Percentiles rank a stretch among this genome's conserved stretches.
These are phyloP conservation scores for Hydriomena furcata DNA, from an alignment of 2,888 invertebrate species.

Conservation along the genomic window DNA sequence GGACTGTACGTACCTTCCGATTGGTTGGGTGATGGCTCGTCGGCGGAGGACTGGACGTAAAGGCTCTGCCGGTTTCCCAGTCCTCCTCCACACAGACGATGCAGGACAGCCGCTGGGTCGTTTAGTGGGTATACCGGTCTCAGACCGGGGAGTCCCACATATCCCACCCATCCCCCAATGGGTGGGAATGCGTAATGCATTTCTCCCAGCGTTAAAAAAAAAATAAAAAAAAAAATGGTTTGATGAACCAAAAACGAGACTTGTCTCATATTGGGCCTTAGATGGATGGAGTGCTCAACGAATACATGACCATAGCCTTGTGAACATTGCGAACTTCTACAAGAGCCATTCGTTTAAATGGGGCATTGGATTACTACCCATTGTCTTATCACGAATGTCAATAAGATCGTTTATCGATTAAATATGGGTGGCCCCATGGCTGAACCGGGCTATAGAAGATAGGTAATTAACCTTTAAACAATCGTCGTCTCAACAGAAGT, in stretches of 20 bases:
- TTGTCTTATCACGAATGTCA: constrained; percentile 53
- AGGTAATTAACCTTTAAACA: constrained; percentile 25
- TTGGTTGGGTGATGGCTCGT: no score
- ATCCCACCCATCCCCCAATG: no score
- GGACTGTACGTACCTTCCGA: no score
- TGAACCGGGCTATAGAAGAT: constrained; percentile 16
- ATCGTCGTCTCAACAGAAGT: constrained; percentile 5
- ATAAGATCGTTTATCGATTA: constrained; percentile 46
- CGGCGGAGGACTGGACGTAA: no score
- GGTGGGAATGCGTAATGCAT: no score
- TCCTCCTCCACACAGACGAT: no score
- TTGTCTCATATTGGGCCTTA: background rate
- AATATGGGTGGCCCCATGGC: constrained; percentile 39
- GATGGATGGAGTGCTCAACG: background rate
- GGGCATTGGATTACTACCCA: constrained; percentile 45
- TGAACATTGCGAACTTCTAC: constrained; percentile 38
- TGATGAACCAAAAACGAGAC: background rate
- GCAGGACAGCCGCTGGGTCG: no score
- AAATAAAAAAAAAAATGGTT: no score
- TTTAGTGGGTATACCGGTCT: no score
- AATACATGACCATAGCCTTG: constrained; percentile 12
- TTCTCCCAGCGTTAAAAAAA: no score
- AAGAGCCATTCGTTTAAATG: constrained; percentile 45
- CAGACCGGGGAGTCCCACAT: no score
- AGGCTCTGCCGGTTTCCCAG: no score